phyloP scores from a whole-genome alignment of 2,888 invertebrate species.

The Microctonus aethiopoides region DNA sequence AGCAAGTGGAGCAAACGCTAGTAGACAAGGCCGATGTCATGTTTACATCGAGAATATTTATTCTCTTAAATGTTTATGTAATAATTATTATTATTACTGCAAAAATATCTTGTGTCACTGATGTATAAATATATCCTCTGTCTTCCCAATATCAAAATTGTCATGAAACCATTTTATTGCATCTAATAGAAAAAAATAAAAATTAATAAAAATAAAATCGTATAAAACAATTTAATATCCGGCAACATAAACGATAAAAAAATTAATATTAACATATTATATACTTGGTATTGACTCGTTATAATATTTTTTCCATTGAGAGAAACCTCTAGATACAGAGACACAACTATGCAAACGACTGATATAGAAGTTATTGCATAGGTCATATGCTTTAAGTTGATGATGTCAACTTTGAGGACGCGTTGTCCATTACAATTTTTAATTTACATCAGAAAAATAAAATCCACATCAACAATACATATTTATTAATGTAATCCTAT shows the following conservation, averaged over 20 bases:
- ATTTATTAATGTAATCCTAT: no score
- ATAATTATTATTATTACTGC: no score
- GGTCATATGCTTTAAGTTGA: conserved; percentile 27
- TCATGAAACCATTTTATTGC: background rate
- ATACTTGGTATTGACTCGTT: conserved; percentile 23
- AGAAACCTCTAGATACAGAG: conserved; percentile 34
- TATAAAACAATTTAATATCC: conserved; percentile 13
- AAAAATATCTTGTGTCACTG: no score
- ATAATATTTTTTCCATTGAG: conserved; percentile 25
- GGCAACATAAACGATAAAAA: conserved; percentile 39
- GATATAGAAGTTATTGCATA: conserved; percentile 47
- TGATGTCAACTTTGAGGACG: conserved; percentile 41
- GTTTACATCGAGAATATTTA: background rate
- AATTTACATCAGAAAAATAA: background rate
- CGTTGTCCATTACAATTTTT: background rate
- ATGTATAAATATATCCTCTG: no score
- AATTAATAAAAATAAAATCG: background rate
- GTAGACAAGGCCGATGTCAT: background rate
- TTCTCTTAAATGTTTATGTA: background rate
- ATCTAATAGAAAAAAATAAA: conserved; percentile 25
- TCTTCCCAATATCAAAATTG: no score
- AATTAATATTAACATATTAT: conserved; percentile 28
- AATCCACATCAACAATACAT: no score
- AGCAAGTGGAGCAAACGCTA: background rate
- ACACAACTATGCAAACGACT: conserved; percentile 52